Evolutionary conservation across 2,113 vertebrate genomes (phyloP).

Genomic region (Amblyopsis rosae): DNA sequence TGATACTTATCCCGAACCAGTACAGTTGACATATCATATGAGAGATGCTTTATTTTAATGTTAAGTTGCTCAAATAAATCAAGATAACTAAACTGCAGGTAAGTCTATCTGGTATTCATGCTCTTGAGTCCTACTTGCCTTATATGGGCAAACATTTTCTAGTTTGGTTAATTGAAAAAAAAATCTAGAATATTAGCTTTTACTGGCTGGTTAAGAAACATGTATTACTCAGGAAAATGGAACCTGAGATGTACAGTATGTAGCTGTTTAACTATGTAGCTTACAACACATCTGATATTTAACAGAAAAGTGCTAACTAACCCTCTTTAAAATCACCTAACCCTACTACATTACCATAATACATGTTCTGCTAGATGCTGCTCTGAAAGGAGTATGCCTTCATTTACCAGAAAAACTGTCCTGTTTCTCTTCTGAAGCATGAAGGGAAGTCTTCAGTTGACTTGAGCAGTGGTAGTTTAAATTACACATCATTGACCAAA

Average conservation of each 20-base stretch:
- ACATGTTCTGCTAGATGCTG: slow-evolving; percentile 9
- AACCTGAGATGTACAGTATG: slow-evolving; percentile 36
- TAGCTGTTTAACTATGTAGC: slow-evolving; percentile 54
- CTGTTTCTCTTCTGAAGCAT: slow-evolving; percentile 12
- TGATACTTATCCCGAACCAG: slow-evolving; percentile 45
- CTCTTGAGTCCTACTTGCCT: slow-evolving; percentile 47
- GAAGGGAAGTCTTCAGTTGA: slow-evolving; percentile 31
- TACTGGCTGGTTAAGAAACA: slow-evolving; percentile 15
- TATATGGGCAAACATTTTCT: slow-evolving; percentile 4
- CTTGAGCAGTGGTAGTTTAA: slow-evolving; percentile 35
- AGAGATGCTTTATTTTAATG: slow-evolving; percentile 52
- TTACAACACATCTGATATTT: slow-evolving; percentile 1
- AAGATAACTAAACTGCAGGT: slow-evolving; percentile 45
- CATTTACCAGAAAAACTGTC: slow-evolving; percentile 15
- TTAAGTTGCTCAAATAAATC: slow-evolving; percentile 41
- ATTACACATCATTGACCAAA: slow-evolving; percentile 46
- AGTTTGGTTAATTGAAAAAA: slow-evolving; percentile 46
- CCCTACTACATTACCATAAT: slow-evolving; percentile 26
- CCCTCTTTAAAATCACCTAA: slow-evolving; percentile 29
- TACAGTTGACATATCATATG: slow-evolving; percentile 45
- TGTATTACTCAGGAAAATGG: slow-evolving; percentile 31
- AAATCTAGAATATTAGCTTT: slow-evolving; percentile 19
- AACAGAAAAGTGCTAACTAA: background rate
- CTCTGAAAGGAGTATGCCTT: slow-evolving; percentile 5
- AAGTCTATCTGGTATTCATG: slow-evolving; percentile 40